Evolutionary conservation across 37 sponge, comb jelly and placozoan genomes (phyloP).

Genomic region (Chondrilla cf. caribensis): DNA sequence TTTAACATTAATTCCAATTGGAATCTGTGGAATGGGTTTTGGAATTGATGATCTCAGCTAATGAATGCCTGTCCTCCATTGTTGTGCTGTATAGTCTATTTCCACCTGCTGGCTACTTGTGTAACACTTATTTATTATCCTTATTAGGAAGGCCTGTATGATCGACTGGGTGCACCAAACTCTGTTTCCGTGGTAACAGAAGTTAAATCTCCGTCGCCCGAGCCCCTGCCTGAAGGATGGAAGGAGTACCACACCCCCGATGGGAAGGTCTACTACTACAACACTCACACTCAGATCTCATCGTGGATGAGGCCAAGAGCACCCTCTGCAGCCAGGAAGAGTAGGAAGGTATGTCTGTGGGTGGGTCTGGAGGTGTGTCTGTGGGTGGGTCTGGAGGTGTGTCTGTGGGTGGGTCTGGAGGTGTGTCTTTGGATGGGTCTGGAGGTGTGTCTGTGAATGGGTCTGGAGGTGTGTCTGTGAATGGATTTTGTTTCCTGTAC

Average conservation of each 20-base stretch:
- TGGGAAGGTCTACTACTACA: slow-evolving; percentile 69
- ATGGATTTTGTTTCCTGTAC: not conserved
- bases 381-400: not conserved
- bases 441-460: slow-evolving; percentile 27
- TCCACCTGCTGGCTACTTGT: no score
- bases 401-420: slow-evolving; percentile 1
- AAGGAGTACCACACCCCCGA: slow-evolving; percentile 59
- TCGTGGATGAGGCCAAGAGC: slow-evolving; percentile 62
- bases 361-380: slow-evolving; percentile 18
- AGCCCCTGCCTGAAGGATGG: slow-evolving; percentile 60
- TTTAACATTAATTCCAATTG: no score
- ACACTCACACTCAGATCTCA: slow-evolving; percentile 45
- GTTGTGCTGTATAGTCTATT: no score
- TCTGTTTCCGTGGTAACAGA: not conserved
- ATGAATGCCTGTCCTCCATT: no score
- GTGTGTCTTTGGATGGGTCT: slow-evolving; percentile 9
- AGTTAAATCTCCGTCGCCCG: not conserved
- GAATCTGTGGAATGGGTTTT: no score
- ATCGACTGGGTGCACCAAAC: not conserved
- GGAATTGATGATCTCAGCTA: no score
- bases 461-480: slow-evolving; percentile 27
- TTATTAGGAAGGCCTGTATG: slow-evolving; percentile 15
- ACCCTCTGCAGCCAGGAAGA: not conserved
- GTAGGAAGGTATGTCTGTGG: not conserved
- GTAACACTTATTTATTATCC: no score